phyloP scores from a whole-genome alignment of 1,140 invertebrate genomes.

The Cydia fagiglandana region DNA sequence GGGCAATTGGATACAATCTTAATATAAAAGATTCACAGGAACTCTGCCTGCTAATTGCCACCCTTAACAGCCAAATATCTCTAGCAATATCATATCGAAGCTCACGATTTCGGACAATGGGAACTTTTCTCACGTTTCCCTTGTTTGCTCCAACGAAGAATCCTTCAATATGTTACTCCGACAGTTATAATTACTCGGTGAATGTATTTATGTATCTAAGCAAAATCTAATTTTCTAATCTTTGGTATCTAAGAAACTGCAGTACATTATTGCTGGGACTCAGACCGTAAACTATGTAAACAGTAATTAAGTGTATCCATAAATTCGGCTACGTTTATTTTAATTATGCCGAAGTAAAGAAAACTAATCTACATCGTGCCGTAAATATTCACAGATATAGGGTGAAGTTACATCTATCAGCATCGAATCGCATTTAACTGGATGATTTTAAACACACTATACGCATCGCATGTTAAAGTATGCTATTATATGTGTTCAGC shows the following conservation, averaged over 20 bases:
- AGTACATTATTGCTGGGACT: neutral
- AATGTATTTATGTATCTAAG: neutral
- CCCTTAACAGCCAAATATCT: neutral
- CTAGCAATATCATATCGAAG: neutral
- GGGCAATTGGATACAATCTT: too few species aligned
- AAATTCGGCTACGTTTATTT: constrained; percentile 27
- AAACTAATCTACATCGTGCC: neutral
- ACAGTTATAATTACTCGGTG: neutral
- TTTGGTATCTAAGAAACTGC: neutral
- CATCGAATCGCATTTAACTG: too few species aligned
- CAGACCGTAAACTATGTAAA: neutral
- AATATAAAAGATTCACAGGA: neutral
- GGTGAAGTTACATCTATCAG: too few species aligned
- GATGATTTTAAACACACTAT: too few species aligned
- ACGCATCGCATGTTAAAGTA: too few species aligned
- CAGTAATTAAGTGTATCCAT: constrained; percentile 5
- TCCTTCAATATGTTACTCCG: neutral
- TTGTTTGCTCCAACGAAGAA: neutral
- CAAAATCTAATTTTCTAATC: neutral
- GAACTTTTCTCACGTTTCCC: constrained; percentile 15
- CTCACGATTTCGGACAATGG: neutral
- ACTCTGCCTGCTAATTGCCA: neutral
- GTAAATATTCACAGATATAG: constrained; percentile 14
- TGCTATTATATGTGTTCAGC: too few species aligned
- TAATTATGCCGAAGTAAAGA: neutral